Base-by-base conservation (phyloP, 2,888 invertebrate genomes). In the Rotaria sp. region DNA sequence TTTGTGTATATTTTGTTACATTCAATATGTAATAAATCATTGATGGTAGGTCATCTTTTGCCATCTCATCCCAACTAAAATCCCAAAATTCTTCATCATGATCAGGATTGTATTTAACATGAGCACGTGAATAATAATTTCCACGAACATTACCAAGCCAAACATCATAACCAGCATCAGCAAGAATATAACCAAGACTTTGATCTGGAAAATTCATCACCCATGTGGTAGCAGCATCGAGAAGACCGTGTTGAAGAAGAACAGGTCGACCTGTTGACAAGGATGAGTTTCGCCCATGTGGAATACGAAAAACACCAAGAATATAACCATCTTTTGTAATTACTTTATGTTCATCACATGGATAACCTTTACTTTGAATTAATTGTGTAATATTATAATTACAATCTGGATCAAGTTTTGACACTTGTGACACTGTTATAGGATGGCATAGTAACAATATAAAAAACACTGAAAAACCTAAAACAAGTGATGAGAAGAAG, bases 71-170 rank as follows among this genome's bases (percentile, higher is more conserved):
- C n/a, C n/a, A n/a, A 88, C 95, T 96, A 90, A 84, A 90, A 88
- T 93, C 92, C 95, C 95, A 95, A 91, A 94, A 95, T 35, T 92
- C 91, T 38, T 92, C 91, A 45, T 89, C 87, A 26, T 93, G 92
- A 38, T 93, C 92, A 1, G 92, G 90, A 52, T 92, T 91, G 50
- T 92, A 90, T 11, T 92, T 92, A 11, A 93, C 90, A 89, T 95
- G 95, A 3, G 93, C 93, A 88, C 93, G 92, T 7, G 94, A 94
- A 89, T 95, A 95, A 0, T 93, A 93, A 89, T 95, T 96, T 0
- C 96, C 96, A 88, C 96, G 92, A 18, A 94, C 93, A 90, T 96
- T 96, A 1, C 95, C 95, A 88, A 96, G 89, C 96, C 96, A 96
- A 93, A 92, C 89, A 94, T 93, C 91, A 93, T 94, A 87, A 92